These are phyloP conservation scores for Paedocypris micromegethes DNA, from an alignment of 2,797 vertebrate genomes.

Conservation along the genomic window DNA sequence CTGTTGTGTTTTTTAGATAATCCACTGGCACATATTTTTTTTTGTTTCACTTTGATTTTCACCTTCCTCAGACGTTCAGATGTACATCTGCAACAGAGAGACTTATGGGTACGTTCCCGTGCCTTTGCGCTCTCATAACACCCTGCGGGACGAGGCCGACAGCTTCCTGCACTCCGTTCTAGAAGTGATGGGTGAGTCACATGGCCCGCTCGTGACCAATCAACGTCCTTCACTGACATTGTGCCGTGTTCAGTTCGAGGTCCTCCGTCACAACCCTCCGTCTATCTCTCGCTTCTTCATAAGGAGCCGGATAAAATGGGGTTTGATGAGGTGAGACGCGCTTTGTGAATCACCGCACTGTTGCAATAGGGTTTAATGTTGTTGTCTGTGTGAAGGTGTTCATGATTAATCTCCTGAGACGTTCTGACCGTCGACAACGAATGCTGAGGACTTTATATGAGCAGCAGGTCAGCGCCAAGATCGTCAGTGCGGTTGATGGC, in stretches of 20 bases:
- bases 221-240: too few relatives aligned
- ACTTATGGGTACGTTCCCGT: constrained; percentile 80
- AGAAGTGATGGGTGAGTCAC: constrained; percentile 80
- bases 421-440: constrained; percentile 74
- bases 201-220: not conserved
- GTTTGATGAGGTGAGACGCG: constrained; percentile 85
- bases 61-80: constrained; percentile 76
- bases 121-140: constrained; percentile 76
- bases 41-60: not conserved
- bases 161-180: constrained; percentile 81
- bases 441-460: constrained; percentile 77
- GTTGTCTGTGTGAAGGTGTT: constrained; percentile 66
- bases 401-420: constrained; percentile 83
- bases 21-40: not conserved
- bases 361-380: not conserved
- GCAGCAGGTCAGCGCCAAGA: constrained; percentile 73
- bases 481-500: constrained; percentile 83
- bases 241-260: too few relatives aligned
- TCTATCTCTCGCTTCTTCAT: constrained; percentile 69
- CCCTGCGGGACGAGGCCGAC: constrained; percentile 78
- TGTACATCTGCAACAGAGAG: constrained; percentile 85
- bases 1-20: not conserved
- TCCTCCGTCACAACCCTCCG: constrained; percentile 82
- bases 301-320: constrained; percentile 90
- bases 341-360: too few relatives aligned